A percentile compares a stretch with the other conserved stretches of the same genome.
phyloP scores from a whole-genome alignment of 2,797 vertebrate species.

The Poliocrania exsul region DNA sequence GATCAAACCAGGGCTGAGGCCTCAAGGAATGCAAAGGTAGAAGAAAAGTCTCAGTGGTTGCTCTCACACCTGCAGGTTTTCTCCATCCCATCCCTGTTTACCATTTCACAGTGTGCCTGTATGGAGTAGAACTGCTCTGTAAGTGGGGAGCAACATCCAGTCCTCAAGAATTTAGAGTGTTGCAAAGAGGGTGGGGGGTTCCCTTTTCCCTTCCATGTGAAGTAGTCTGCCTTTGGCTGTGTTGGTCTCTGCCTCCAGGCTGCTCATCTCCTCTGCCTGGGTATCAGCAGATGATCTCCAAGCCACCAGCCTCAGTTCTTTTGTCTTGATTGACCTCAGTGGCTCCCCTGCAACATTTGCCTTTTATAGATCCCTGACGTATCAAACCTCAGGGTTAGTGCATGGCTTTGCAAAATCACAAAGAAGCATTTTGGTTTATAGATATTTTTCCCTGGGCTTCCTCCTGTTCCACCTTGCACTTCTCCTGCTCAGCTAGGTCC shows the following conservation, averaged over 20 bases:
- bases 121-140: neutral
- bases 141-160: neutral
- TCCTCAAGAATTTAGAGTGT: neutral
- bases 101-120: neutral
- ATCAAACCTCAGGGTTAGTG: conserved; percentile 14
- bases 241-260: neutral
- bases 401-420: conserved; percentile 17
- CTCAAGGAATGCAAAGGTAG: neutral
- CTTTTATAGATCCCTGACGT: neutral
- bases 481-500: neutral
- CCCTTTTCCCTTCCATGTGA: neutral
- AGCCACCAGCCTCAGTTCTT: neutral
- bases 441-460: neutral
- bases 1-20: neutral
- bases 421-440: neutral
- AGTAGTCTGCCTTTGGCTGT: neutral
- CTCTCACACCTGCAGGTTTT: neutral
- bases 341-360: neutral
- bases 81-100: neutral
- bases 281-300: neutral
- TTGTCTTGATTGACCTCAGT: neutral
- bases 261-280: neutral
- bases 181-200: neutral
- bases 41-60: neutral
- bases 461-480: neutral